Conservation (phyloP, 2,113 vertebrate genomes). For the Pachyramphus minor region DNA sequence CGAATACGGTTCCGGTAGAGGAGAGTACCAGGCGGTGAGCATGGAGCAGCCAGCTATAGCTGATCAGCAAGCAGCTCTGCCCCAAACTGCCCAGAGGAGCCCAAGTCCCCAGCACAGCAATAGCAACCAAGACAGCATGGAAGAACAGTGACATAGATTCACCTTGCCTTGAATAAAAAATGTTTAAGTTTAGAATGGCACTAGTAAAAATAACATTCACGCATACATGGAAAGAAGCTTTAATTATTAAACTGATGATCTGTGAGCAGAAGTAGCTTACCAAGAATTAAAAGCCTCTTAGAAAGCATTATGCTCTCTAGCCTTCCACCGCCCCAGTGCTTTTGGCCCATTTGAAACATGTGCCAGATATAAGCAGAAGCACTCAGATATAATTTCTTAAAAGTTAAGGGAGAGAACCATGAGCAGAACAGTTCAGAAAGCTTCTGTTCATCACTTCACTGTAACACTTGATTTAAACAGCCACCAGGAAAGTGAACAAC, state of each 20-base stretch:
- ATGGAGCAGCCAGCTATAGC: not conserved
- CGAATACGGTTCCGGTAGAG: not conserved
- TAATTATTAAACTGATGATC: constrained; percentile 25
- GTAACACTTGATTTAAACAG: not conserved
- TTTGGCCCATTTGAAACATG: not conserved
- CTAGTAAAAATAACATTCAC: not conserved
- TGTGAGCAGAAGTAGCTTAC: not conserved
- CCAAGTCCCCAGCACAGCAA: accelerated
- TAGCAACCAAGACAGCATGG: accelerated
- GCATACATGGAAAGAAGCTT: not conserved
- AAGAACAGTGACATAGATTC: not conserved
- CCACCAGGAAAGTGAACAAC: not conserved
- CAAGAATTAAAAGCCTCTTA: constrained; percentile 28
- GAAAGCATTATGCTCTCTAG: not conserved
- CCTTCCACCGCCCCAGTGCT: not conserved
- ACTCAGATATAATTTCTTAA: accelerated
- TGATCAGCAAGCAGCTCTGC: accelerated
- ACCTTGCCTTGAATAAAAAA: not conserved
- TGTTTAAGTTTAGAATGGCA: not conserved
- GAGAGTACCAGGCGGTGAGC: not conserved
- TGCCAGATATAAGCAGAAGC: not conserved
- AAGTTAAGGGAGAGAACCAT: not conserved
- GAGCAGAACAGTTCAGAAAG: not conserved
- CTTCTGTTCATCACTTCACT: not conserved
- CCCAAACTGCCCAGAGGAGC: not conserved